Evolutionary conservation across 2,797 vertebrate genomes (phyloP).

Genomic region (Hafferia zeledoni): DNA sequence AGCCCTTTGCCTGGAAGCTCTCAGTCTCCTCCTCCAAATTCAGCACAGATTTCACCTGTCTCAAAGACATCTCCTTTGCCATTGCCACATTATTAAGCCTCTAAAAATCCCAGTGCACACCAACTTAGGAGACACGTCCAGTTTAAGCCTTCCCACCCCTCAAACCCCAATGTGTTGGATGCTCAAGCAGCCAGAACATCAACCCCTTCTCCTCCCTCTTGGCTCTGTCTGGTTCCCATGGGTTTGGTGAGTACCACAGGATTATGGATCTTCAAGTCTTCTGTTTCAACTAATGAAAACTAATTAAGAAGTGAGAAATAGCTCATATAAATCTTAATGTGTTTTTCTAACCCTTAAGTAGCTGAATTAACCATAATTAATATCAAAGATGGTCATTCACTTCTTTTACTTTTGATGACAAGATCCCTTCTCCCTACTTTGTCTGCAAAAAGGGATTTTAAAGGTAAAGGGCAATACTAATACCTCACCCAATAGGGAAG

Average conservation of each 20-base stretch:
- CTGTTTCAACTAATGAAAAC: not conserved
- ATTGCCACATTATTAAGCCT: not conserved
- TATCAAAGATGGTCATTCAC: not conserved
- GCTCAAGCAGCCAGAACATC: not conserved
- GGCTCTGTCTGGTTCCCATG: not conserved
- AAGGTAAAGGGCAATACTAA: not conserved
- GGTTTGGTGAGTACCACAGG: not conserved
- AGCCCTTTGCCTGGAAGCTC: not conserved
- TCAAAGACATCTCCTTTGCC: not conserved
- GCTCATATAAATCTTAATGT: not conserved
- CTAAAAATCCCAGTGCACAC: not conserved
- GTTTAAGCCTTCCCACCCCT: not conserved
- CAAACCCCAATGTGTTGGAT: accelerated
- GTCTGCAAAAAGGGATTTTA: not conserved
- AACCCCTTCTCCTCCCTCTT: not conserved
- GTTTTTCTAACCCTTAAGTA: slow-evolving; percentile 3
- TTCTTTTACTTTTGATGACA: not conserved
- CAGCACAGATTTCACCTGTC: not conserved
- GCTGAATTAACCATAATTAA: slow-evolving; percentile 1
- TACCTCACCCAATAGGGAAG: not conserved
- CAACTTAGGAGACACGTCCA: not conserved
- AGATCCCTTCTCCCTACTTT: not conserved
- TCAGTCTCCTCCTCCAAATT: not conserved
- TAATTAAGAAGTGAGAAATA: not conserved
- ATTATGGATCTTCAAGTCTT: not conserved